These are phyloP conservation scores for Idaea biselata DNA, from an alignment of 2,888 invertebrate species.

Conservation along the genomic window DNA sequence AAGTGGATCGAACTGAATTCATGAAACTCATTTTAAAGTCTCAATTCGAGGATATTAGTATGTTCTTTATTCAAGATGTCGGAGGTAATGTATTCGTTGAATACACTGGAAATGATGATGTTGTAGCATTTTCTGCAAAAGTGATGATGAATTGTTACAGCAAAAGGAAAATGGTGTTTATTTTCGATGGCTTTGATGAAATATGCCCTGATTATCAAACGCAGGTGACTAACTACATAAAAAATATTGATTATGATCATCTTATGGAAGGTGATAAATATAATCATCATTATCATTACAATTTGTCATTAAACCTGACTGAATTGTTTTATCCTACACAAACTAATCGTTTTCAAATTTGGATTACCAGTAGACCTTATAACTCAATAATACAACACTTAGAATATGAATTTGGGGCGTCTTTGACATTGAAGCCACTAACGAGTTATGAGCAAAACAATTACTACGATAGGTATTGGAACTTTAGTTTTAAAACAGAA, in stretches of 20 bases:
- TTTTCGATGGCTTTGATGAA: slow-evolving; percentile 32
- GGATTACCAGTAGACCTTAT: slow-evolving; percentile 29
- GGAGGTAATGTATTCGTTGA: slow-evolving; percentile 11
- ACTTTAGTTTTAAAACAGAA: not conserved
- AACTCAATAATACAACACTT: slow-evolving; percentile 14
- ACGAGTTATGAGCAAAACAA: not conserved
- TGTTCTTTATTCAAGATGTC: not conserved
- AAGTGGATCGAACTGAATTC: slow-evolving; percentile 2
- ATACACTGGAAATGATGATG: not conserved
- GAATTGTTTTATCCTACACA: not conserved
- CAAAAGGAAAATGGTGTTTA: slow-evolving; percentile 19
- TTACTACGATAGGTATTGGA: not conserved
- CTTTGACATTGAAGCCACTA: not conserved
- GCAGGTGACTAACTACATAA: slow-evolving; percentile 11
- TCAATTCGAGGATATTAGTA: slow-evolving; percentile 3
- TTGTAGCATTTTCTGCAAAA: not conserved
- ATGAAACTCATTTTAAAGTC: slow-evolving; percentile 7
- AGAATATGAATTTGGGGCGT: not conserved
- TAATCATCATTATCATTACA: no score
- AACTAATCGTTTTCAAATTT: slow-evolving; percentile 1
- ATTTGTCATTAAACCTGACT: no score
- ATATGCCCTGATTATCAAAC: slow-evolving; percentile 26
- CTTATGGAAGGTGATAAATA: not conserved
- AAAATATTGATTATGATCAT: not conserved
- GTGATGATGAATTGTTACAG: slow-evolving; percentile 14